Base-by-base conservation (phyloP, 2,888 invertebrate genomes). In the Xestia ashworthii region DNA sequence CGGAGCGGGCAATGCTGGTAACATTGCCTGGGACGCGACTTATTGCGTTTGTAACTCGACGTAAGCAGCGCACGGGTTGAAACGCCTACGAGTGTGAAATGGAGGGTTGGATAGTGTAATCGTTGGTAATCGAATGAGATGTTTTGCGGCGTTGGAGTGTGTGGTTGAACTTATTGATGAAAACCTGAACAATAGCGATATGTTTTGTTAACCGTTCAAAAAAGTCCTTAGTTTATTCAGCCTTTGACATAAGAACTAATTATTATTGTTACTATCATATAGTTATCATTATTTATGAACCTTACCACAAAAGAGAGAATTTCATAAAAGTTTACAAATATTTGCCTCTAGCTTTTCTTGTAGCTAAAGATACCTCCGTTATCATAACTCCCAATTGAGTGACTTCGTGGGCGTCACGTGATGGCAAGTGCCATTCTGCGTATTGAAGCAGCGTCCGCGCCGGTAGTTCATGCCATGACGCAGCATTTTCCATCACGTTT, bases 1-100 rank as follows among this genome's bases (percentile, higher is more conserved):
- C 81, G 88, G 87, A 91, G 92, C 92, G 86, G 89, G 81, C 90
- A 85, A 88, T 87, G 87, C 90, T 89, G 83, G 80, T 83, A 84
- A 44, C 65, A 44, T 65, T 65, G 65, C n/a, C 82, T 67, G 80
- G 80, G 81, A 86, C 78, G 84, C 86, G 58, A 87, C 82, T 86
- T 87, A 89, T 89, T 91, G 85, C 86, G 82, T 87, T 87, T 74
- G 84, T 83, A 81, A 84, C 82, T 66, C 58, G 66, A 82, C 67
- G 22, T 75, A 75, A 83, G 83, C 78, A 81, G 81, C 67, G 84
- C 71, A 71, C 74, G 78, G 81, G 81, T 75, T 75, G 78, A 80
- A 79, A 73, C 64, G 84, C 83, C 81, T 81, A 70, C 77, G 44
- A 81, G 85, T 75, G 69, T 81, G 73, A 84, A 84, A 44, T 72